Percentiles rank a stretch among this genome's conserved stretches.
Evolutionary conservation across 2,797 vertebrate genomes (phyloP).

Genomic region (Poecile montanus): DNA sequence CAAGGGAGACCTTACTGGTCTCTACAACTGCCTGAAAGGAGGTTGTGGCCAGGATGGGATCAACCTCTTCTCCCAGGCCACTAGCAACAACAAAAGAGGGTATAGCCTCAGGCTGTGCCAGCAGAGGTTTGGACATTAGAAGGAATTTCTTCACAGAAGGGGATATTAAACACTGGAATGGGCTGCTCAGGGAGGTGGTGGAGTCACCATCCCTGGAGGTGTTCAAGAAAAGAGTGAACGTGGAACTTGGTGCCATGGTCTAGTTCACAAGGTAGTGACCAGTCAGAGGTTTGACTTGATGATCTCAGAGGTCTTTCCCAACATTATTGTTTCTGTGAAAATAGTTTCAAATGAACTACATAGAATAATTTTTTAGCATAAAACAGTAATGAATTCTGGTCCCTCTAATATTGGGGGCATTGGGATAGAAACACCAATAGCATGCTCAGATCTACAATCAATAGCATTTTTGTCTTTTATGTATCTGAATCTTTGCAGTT

Average conservation of each 20-base stretch:
- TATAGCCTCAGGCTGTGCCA: background rate
- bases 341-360: background rate
- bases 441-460: background rate
- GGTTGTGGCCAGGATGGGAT: background rate
- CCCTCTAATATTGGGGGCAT: background rate
- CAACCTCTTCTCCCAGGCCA: background rate
- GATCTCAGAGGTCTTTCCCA: background rate
- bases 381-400: background rate
- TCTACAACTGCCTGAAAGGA: background rate
- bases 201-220: background rate
- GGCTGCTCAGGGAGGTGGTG: background rate
- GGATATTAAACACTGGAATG: background rate
- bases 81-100: background rate
- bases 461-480: background rate
- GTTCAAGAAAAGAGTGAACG: background rate
- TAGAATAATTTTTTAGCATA: background rate
- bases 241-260: background rate
- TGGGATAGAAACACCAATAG: background rate
- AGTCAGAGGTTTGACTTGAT: background rate
- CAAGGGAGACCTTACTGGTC: accelerated
- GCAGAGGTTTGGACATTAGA: background rate
- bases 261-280: background rate
- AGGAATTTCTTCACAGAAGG: background rate
- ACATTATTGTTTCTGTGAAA: background rate
- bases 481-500: background rate